phyloP scores from a whole-genome alignment of 2,888 invertebrate genomes.

The Cephalotes varians region DNA sequence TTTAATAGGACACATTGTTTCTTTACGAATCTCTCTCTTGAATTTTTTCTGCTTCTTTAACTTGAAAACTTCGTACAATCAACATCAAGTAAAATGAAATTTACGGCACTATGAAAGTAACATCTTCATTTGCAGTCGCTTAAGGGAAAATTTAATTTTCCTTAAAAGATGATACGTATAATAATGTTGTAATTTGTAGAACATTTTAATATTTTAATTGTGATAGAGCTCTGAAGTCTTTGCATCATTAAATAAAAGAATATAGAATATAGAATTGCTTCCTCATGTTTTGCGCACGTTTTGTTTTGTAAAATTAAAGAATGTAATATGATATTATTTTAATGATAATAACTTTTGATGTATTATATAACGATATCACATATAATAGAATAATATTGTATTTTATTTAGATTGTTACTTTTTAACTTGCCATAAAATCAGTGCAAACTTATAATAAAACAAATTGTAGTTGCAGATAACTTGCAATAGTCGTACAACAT shows the following conservation, averaged over 20 bases:
- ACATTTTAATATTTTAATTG: constrained; percentile 5
- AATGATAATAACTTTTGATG: background rate
- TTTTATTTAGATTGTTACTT: background rate
- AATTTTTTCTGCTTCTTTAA: constrained; percentile 26
- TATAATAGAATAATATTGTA: background rate
- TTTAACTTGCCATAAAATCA: background rate
- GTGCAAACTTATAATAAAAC: background rate
- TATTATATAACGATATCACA: background rate
- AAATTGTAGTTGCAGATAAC: background rate
- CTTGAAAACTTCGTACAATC: constrained; percentile 24
- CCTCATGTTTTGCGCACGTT: background rate
- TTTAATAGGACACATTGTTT: constrained; percentile 29
- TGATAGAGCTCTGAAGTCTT: background rate
- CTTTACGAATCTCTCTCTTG: constrained; percentile 2
- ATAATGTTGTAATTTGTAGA: constrained; percentile 11
- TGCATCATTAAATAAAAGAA: constrained; percentile 1
- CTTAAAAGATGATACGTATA: background rate
- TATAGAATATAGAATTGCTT: too few species aligned
- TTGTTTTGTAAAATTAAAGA: background rate
- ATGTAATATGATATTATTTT: background rate
- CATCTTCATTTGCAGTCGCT: constrained; percentile 37
- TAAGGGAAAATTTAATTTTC: constrained; percentile 20
- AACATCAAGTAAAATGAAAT: constrained; percentile 24
- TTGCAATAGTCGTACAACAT: background rate
- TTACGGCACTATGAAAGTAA: constrained; percentile 19